Conservation (phyloP, 1,140 invertebrate species). For the Aleiodes sp. region DNA sequence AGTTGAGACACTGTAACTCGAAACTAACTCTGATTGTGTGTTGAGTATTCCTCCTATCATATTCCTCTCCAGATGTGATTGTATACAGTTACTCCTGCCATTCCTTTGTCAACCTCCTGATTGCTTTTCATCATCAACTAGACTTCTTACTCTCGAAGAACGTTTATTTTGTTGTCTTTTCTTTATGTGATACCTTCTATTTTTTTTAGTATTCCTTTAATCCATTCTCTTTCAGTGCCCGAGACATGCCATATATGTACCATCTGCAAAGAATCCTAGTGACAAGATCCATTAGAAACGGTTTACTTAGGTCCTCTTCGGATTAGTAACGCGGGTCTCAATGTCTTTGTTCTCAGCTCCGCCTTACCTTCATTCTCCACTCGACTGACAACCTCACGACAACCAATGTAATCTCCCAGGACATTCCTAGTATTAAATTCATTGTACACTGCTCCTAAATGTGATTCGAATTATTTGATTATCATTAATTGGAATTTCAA, state of each 20-base stretch:
- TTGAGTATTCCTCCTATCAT: not conserved
- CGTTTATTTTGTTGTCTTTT: not conserved
- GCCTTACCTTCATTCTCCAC: slow-evolving; percentile 13
- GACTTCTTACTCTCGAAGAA: not conserved
- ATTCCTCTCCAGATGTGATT: not conserved
- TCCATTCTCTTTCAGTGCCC: too few relatives aligned
- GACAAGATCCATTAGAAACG: slow-evolving; percentile 50
- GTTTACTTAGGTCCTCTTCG: slow-evolving; percentile 49
- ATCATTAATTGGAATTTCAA: not conserved
- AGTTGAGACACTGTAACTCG: slow-evolving; percentile 12
- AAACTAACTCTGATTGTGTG: slow-evolving; percentile 6
- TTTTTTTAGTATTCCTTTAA: too few relatives aligned
- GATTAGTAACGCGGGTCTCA: slow-evolving; percentile 34
- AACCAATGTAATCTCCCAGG: not conserved
- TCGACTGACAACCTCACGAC: slow-evolving; percentile 9
- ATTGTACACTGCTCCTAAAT: too few relatives aligned
- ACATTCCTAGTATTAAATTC: not conserved
- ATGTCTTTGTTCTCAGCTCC: slow-evolving; percentile 6
- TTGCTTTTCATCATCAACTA: slow-evolving; percentile 8
- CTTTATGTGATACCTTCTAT: not conserved
- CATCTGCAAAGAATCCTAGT: slow-evolving; percentile 17
- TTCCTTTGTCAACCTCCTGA: slow-evolving; percentile 13
- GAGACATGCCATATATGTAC: not conserved
- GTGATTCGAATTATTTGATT: slow-evolving; percentile 16
- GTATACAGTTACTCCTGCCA: not conserved